Evolutionary conservation across 2,113 vertebrate genomes (phyloP).

Genomic region (Podarcis cretensis): DNA sequence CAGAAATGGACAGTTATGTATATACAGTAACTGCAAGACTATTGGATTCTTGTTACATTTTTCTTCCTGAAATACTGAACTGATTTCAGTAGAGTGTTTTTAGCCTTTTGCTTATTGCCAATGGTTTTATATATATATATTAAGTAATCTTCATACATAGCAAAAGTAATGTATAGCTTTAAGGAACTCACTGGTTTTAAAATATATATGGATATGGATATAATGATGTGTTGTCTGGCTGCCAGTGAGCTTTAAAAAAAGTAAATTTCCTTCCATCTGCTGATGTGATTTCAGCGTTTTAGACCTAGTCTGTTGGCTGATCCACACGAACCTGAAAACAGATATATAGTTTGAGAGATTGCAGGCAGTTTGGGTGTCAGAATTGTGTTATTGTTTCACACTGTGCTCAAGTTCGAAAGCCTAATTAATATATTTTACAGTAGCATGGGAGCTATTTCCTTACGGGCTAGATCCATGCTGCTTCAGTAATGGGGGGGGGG

Average conservation of each 20-base stretch:
- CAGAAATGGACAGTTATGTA: constrained; percentile 14
- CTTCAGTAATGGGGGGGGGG: not conserved
- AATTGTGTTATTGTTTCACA: not conserved
- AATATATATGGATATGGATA: not conserved
- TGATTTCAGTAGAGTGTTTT: not conserved
- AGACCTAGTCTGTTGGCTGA: not conserved
- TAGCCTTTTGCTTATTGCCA: not conserved
- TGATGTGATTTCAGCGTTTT: not conserved
- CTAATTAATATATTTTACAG: not conserved
- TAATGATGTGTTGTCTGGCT: constrained; percentile 1
- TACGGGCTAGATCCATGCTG: not conserved
- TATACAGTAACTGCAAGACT: not conserved
- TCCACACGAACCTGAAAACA: not conserved
- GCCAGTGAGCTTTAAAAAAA: not conserved
- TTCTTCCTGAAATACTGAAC: not conserved
- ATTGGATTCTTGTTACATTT: constrained; percentile 6
- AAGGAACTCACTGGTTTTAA: not conserved
- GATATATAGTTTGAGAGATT: not conserved
- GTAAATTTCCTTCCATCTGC: not conserved
- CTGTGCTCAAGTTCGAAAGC: not conserved
- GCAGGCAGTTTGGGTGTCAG: not conserved
- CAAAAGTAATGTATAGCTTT: not conserved
- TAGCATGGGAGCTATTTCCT: too few species aligned
- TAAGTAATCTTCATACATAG: not conserved
- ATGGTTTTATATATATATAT: not conserved